Evolutionary conservation across 2,797 vertebrate genomes (phyloP).

Genomic region (Crenuchus spilurus): DNA sequence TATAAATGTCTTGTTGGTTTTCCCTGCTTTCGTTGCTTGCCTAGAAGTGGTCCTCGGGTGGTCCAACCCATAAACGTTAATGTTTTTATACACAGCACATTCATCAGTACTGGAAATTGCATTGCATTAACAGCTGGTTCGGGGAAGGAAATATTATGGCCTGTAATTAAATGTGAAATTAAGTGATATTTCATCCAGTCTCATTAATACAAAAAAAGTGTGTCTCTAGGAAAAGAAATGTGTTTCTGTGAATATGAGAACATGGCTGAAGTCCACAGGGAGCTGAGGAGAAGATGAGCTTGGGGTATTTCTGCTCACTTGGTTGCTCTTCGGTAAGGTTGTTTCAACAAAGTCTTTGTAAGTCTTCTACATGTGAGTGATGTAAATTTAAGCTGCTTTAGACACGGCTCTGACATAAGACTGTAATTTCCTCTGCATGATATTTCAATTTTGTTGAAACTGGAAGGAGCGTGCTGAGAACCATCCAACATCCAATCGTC

Average conservation of each 20-base stretch:
- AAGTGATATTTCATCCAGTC: constrained; percentile 83
- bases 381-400: constrained; percentile 15
- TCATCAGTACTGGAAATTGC: constrained; percentile 69
- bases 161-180: constrained; percentile 83
- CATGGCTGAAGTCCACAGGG: constrained; percentile 61
- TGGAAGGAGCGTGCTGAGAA: not conserved
- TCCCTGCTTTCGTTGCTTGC: constrained; percentile 61
- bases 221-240: constrained; percentile 70
- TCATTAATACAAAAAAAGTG: constrained; percentile 78
- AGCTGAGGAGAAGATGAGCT: constrained; percentile 46
- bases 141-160: constrained; percentile 77
- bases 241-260: constrained; percentile 67
- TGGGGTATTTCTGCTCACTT: constrained; percentile 20
- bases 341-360: constrained; percentile 34
- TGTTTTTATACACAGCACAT: constrained; percentile 70
- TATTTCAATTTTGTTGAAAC: constrained; percentile 11
- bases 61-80: constrained; percentile 70
- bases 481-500: not conserved
- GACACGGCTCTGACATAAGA: constrained; percentile 8
- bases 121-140: constrained; percentile 69
- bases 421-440: constrained; percentile 14
- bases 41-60: constrained; percentile 50
- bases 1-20: constrained; percentile 16
- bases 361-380: constrained; percentile 12
- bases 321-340: constrained; percentile 31